phyloP scores from a whole-genome alignment of 2,797 vertebrate genomes.

The Scyliorhinus canicula region DNA sequence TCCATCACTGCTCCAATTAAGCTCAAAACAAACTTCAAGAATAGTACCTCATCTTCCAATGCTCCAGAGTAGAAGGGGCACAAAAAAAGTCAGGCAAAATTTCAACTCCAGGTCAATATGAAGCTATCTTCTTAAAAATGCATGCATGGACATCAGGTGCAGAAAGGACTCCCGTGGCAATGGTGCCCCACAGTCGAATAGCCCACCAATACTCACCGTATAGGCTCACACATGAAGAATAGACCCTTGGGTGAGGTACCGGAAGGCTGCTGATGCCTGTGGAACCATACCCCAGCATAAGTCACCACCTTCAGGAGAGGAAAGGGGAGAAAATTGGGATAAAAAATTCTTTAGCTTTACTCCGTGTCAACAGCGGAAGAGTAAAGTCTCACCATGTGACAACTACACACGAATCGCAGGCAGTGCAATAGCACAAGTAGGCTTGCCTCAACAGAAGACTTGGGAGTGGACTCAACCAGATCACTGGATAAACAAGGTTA shows the following conservation, averaged over 20 bases:
- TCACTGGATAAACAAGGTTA: background rate
- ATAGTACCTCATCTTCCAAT: constrained; percentile 6
- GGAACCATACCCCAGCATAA: constrained; percentile 34
- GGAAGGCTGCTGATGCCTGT: constrained; percentile 34
- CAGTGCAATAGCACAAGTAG: constrained; percentile 20
- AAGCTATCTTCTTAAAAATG: background rate
- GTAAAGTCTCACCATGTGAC: constrained; percentile 31
- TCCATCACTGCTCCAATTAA: background rate
- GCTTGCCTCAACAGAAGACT: background rate
- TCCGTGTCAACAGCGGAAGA: constrained; percentile 32
- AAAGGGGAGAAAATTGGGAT: constrained; percentile 34
- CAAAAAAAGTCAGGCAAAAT: background rate
- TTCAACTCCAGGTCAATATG: background rate
- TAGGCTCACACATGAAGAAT: constrained; percentile 30
- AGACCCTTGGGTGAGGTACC: constrained; percentile 34
- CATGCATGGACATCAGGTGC: constrained; percentile 9
- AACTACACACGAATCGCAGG: constrained; percentile 17
- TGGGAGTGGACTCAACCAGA: background rate
- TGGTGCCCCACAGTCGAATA: constrained; percentile 32
- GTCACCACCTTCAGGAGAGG: constrained; percentile 36
- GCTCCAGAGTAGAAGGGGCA: background rate
- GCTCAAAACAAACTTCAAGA: background rate
- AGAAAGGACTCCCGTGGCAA: constrained; percentile 28
- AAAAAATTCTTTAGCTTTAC: constrained; percentile 35
- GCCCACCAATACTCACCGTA: constrained; percentile 32